Conservation (phyloP, 2,797 vertebrate species). For the Antrozous pallidus region DNA sequence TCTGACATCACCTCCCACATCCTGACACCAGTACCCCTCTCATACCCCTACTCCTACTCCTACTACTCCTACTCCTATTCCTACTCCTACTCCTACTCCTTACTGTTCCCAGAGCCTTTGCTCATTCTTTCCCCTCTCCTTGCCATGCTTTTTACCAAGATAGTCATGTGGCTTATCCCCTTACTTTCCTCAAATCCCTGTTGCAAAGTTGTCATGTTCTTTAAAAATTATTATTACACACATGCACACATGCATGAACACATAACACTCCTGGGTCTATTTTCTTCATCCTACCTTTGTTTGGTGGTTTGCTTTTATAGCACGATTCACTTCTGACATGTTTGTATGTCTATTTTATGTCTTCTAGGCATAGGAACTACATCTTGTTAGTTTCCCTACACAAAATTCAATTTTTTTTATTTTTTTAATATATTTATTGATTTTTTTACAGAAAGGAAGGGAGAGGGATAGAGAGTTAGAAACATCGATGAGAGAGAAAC, state of each 20-base stretch:
- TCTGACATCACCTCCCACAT: not conserved
- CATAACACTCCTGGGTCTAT: not conserved
- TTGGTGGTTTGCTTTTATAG: not conserved
- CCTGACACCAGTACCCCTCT: not conserved
- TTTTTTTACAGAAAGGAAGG: too few relatives aligned
- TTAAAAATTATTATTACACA: not conserved
- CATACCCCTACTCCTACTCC: too few relatives aligned
- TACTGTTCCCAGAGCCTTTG: not conserved
- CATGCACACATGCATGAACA: not conserved
- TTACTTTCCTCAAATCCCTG: not conserved
- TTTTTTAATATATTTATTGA: too few relatives aligned
- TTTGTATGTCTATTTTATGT: not conserved
- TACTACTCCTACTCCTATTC: too few relatives aligned
- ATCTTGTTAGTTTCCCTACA: not conserved
- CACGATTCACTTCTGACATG: not conserved
- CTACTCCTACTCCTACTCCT: not conserved
- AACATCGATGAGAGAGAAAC: too few relatives aligned
- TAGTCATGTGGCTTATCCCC: not conserved
- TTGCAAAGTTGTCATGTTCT: not conserved
- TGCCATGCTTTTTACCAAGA: not conserved
- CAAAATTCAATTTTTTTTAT: too few relatives aligned
- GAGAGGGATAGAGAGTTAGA: too few relatives aligned
- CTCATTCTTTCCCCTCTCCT: not conserved
- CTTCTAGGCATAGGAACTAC: not conserved
- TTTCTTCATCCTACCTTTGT: not conserved